Evolutionary conservation across 2,113 vertebrate genomes (phyloP).

Genomic region (Gracilinanus agilis): DNA sequence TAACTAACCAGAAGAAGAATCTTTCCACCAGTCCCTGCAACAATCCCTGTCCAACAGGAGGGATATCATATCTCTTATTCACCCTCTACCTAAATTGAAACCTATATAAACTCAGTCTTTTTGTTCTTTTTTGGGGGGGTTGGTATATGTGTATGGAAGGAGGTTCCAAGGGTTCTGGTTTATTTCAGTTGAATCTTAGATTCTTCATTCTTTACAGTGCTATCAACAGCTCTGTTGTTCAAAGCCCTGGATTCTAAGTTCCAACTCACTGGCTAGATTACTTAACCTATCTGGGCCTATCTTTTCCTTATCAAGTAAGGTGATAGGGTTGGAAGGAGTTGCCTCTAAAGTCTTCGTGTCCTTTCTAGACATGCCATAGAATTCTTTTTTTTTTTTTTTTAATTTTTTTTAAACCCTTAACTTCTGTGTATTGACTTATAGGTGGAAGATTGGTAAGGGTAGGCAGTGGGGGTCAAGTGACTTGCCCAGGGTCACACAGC

Average conservation of each 20-base stretch:
- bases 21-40: background rate
- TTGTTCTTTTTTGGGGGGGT: background rate
- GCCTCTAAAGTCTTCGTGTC: background rate
- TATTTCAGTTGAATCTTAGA: background rate
- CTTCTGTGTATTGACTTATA: no score
- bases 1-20: background rate
- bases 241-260: background rate
- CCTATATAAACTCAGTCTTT: background rate
- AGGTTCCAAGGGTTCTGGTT: background rate
- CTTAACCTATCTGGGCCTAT: background rate
- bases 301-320: background rate
- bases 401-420: no score
- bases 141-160: no score
- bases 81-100: background rate
- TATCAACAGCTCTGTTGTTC: background rate
- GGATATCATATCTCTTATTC: background rate
- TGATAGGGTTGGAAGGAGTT: background rate
- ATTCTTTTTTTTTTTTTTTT: no score
- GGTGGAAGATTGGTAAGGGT: no score
- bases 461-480: no score
- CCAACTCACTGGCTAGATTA: background rate
- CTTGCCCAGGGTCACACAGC: no score
- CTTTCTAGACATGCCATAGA: background rate
- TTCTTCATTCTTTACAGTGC: background rate
- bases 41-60: no score